phyloP scores from a whole-genome alignment of 2,888 invertebrate species.

The Aricia artaxerxes region DNA sequence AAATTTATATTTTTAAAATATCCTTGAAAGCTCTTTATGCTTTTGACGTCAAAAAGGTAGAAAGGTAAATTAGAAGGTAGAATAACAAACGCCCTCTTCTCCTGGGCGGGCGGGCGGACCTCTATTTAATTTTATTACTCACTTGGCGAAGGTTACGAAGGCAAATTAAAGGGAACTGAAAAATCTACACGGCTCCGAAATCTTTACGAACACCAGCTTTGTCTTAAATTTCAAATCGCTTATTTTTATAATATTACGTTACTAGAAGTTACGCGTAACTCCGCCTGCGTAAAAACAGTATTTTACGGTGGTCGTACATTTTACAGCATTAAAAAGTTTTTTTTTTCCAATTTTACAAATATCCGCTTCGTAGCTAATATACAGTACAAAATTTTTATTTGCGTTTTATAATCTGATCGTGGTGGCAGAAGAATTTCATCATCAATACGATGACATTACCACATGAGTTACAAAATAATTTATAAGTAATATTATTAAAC shows the following conservation, averaged over 20 bases:
- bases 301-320: too few relatives aligned
- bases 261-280: too few relatives aligned
- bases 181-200: background rate
- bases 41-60: conserved; percentile 23
- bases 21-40: conserved; percentile 6
- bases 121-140: conserved; percentile 27
- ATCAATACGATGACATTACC: too few relatives aligned
- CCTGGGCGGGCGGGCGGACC: background rate
- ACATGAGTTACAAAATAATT: background rate
- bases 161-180: conserved; percentile 24
- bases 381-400: too few relatives aligned
- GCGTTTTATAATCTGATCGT: too few relatives aligned
- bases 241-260: background rate
- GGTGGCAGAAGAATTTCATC: too few relatives aligned
- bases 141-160: conserved; percentile 13
- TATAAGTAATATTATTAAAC: background rate
- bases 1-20: conserved; percentile 3
- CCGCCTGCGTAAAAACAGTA: too few relatives aligned
- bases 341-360: too few relatives aligned
- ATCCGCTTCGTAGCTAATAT: too few relatives aligned
- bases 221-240: background rate
- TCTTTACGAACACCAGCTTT: background rate
- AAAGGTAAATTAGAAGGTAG: conserved; percentile 22
- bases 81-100: conserved; percentile 11
- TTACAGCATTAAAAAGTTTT: too few relatives aligned